Percentiles rank a stretch among this genome's conserved stretches.
phyloP scores from a whole-genome alignment of 1,140 invertebrate genomes.

The Mycetomoellerius zeteki region DNA sequence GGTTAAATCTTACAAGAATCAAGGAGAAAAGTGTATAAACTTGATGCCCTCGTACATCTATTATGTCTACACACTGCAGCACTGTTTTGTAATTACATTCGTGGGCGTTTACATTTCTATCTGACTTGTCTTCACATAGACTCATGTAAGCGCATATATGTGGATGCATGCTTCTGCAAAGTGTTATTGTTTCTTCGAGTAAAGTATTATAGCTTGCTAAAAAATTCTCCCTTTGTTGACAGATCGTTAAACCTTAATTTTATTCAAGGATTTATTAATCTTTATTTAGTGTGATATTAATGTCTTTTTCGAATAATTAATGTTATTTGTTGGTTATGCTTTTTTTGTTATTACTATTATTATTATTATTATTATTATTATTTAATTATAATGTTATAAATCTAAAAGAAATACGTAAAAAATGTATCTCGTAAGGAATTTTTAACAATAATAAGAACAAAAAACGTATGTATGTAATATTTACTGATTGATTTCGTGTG shows the following conservation, averaged over 20 bases:
- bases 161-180: slow-evolving; percentile 30
- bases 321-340: no score
- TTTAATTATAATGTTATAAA: neutral
- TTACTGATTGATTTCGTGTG: neutral
- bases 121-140: slow-evolving; percentile 26
- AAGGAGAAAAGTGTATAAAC: slow-evolving; percentile 75
- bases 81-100: slow-evolving; percentile 31
- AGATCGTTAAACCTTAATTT: neutral
- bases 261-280: neutral
- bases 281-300: neutral
- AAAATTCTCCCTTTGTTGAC: neutral
- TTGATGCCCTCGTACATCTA: slow-evolving; percentile 42
- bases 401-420: neutral
- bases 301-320: neutral
- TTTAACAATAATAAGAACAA: neutral
- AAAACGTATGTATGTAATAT: neutral
- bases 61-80: slow-evolving; percentile 2
- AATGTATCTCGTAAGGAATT: neutral
- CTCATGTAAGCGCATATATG: neutral
- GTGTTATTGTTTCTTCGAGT: slow-evolving; percentile 17
- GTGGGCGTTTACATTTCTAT: slow-evolving; percentile 21
- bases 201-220: neutral
- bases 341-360: no score
- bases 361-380: neutral
- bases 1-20: slow-evolving; percentile 61